Evolutionary conservation across 2,797 vertebrate species (phyloP).

Genomic region (Myotis myotis): DNA sequence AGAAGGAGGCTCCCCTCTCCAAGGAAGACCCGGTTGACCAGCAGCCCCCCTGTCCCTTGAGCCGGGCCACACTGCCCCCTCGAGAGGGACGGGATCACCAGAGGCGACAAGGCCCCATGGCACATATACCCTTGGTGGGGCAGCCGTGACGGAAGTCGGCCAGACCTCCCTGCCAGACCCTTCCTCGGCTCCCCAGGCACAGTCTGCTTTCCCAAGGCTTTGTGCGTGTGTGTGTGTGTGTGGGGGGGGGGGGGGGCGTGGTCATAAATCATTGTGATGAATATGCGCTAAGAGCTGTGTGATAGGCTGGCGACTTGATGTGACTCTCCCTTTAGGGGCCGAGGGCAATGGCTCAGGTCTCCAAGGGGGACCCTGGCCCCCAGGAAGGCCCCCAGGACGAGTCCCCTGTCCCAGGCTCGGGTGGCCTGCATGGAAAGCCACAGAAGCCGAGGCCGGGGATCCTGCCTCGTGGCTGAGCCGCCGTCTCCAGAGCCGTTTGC

Average conservation of each 20-base stretch:
- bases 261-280: slow-evolving; percentile 66
- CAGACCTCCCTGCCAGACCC: neutral
- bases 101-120: neutral
- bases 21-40: neutral
- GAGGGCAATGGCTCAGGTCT: neutral
- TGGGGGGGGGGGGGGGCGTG: neutral
- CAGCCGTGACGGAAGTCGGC: too few relatives aligned
- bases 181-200: neutral
- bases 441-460: accelerated
- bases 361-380: neutral
- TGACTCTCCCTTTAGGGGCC: neutral
- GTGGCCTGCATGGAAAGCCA: neutral
- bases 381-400: neutral
- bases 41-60: accelerated
- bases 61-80: neutral
- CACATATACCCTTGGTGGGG: neutral
- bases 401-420: neutral
- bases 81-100: accelerated
- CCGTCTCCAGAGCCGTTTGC: neutral
- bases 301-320: neutral
- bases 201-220: neutral
- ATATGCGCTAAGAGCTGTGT: slow-evolving; percentile 70
- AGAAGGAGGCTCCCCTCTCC: neutral
- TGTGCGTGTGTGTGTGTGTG: too few relatives aligned
- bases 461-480: neutral